Conservation (phyloP, 2,797 vertebrate genomes). For the Coilia nasus region DNA sequence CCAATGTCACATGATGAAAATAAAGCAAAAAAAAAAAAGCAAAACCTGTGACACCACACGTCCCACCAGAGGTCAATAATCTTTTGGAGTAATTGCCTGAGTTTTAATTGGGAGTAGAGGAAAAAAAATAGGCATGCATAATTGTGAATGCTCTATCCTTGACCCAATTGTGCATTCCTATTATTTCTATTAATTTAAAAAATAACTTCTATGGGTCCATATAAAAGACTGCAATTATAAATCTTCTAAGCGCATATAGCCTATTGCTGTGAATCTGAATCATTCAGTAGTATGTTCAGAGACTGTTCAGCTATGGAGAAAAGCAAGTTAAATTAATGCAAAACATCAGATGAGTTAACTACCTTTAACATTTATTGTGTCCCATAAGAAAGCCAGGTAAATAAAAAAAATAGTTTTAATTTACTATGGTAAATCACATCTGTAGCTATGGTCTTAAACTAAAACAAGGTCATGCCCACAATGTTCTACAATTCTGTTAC, state of each 20-base stretch:
- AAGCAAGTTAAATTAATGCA: slow-evolving; percentile 67
- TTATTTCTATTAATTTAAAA: slow-evolving; percentile 84
- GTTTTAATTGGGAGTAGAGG: slow-evolving; percentile 83
- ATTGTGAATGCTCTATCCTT: slow-evolving; percentile 71
- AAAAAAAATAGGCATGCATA: slow-evolving; percentile 76
- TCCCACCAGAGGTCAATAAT: slow-evolving; percentile 87
- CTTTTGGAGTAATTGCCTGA: slow-evolving; percentile 84
- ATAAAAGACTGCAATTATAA: slow-evolving; percentile 85
- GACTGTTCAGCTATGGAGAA: slow-evolving; percentile 78
- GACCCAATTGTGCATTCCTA: slow-evolving; percentile 78
- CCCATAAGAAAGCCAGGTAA: slow-evolving; percentile 53
- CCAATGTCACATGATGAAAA: slow-evolving; percentile 63
- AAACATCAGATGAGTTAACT: slow-evolving; percentile 65
- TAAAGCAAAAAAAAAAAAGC: slow-evolving; percentile 68
- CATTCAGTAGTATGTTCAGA: slow-evolving; percentile 72
- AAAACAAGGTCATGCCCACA: not conserved
- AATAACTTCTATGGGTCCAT: slow-evolving; percentile 77
- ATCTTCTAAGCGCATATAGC: slow-evolving; percentile 84
- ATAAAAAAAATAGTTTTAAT: slow-evolving; percentile 27
- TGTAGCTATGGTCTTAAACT: not conserved
- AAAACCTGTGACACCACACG: slow-evolving; percentile 77
- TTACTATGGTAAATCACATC: not conserved
- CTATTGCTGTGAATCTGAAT: slow-evolving; percentile 84
- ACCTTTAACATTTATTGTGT: slow-evolving; percentile 64
- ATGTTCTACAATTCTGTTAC: not conserved